Base-by-base conservation (phyloP, 2,888 invertebrate genomes). In the Slavum lentiscoides region DNA sequence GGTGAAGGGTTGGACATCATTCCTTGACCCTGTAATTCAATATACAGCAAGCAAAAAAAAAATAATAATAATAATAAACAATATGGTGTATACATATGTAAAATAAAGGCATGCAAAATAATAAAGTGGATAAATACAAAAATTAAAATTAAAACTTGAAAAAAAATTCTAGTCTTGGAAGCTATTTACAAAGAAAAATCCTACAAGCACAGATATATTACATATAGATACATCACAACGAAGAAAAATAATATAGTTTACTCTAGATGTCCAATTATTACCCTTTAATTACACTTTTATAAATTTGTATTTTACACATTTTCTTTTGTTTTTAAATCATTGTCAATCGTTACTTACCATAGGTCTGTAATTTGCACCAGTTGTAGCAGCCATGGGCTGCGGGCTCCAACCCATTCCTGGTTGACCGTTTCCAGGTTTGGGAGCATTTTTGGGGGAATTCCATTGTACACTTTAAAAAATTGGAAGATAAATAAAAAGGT, bases 351-450 rank as follows among this genome's bases (percentile, higher is more conserved):
- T 39, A 69, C 82, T 49, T 82, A 83, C 94, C 94, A 94, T 94
- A 82, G 94, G 94, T 87, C 94, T 90, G 88, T 94, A 94, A 84
- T 93, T 93, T 83, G 92, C 94, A 85, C 94, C 94, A 82, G 94
- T 94, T 83, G 94, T 94, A 82, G 94, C 94, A 85, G 94, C 93
- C 92, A 94, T 93, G 61, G 94, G 94, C 87, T 95, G 94, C 83
- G 94, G 94, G 84, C 91, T 92, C 95, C 94, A 95, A 84, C 92
- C 91, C 85, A 89, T 89, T 9, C 85, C 85, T 17, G 82, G 72
- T 87, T 77, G 82, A 70, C 83, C 82, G 69, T 82, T 89, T 84
- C 92, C 92, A 61, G 93, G 90, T 89, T 94, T 94, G 84, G 93
- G 92, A 82, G 92, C 91, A 87, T 93, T 94, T 89, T 94, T 94